Percentiles rank a stretch among this genome's conserved stretches.
These are phyloP conservation scores for Selene dorsalis DNA, from an alignment of 2,797 vertebrate genomes.

Conservation along the genomic window DNA sequence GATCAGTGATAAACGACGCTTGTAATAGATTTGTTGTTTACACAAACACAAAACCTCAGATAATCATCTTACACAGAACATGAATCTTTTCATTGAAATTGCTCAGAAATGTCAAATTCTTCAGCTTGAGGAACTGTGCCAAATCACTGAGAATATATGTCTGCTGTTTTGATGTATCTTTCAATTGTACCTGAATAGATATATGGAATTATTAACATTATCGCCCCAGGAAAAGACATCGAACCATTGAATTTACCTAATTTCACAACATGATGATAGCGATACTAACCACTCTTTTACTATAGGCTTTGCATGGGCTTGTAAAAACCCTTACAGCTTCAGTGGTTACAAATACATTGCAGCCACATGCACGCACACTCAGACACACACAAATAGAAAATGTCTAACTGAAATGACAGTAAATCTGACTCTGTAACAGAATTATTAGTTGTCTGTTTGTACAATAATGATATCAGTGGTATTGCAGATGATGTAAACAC, in stretches of 20 bases:
- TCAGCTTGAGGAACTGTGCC: slow-evolving; percentile 47
- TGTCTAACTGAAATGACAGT: slow-evolving; percentile 47
- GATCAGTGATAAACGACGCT: neutral
- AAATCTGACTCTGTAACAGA: slow-evolving; percentile 59
- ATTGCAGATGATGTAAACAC: slow-evolving; percentile 72
- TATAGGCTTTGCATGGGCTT: slow-evolving; percentile 72
- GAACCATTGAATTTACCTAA: neutral
- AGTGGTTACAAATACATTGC: slow-evolving; percentile 44
- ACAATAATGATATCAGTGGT: slow-evolving; percentile 70
- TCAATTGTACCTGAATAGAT: slow-evolving; percentile 24
- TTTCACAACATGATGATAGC: slow-evolving; percentile 44
- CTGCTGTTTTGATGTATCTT: slow-evolving; percentile 23
- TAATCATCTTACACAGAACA: neutral
- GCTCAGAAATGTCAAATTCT: slow-evolving; percentile 22
- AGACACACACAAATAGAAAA: slow-evolving; percentile 14
- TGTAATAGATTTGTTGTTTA: slow-evolving; percentile 3
- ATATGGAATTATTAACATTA: slow-evolving; percentile 1
- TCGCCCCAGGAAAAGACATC: slow-evolving; percentile 12
- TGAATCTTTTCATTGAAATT: slow-evolving; percentile 12
- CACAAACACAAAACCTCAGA: neutral
- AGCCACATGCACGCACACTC: slow-evolving; percentile 15
- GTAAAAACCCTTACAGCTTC: slow-evolving; percentile 52
- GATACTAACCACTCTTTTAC: slow-evolving; percentile 63
- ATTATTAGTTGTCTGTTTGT: slow-evolving; percentile 70
- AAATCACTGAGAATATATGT: slow-evolving; percentile 41